phyloP scores from a whole-genome alignment of 2,113 vertebrate genomes.

The Pteronura brasiliensis region DNA sequence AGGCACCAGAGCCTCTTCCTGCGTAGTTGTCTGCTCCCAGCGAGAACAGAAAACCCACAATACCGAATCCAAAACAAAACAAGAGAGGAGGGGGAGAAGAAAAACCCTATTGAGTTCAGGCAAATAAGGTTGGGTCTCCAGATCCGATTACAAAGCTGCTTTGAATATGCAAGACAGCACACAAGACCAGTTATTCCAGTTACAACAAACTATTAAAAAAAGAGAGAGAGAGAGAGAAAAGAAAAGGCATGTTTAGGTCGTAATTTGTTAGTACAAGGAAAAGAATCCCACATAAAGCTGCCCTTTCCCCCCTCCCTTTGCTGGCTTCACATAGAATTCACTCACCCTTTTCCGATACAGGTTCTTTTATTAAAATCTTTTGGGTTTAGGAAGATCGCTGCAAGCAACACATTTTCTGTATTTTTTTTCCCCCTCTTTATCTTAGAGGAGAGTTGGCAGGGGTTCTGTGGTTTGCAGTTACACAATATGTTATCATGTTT shows the following conservation, averaged over 20 bases:
- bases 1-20: constrained; percentile 56
- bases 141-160: constrained; percentile 91
- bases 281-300: constrained; percentile 83
- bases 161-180: constrained; percentile 90
- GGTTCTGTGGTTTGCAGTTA: constrained; percentile 93
- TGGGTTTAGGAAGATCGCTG: constrained; percentile 81
- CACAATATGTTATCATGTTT: constrained; percentile 94
- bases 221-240: constrained; percentile 64
- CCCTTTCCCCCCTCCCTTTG: constrained; percentile 31
- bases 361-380: constrained; percentile 80
- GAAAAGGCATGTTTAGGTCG: constrained; percentile 84
- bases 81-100: constrained; percentile 13
- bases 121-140: constrained; percentile 89
- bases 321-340: constrained; percentile 60
- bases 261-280: constrained; percentile 86
- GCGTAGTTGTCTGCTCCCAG: background rate
- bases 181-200: constrained; percentile 94
- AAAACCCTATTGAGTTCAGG: constrained; percentile 85
- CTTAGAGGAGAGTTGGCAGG: constrained; percentile 88
- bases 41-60: constrained; percentile 56
- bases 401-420: constrained; percentile 83
- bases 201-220: constrained; percentile 86
- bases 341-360: constrained; percentile 58
- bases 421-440: constrained; percentile 81
- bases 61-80: constrained; percentile 74